A percentile compares a stretch with the other conserved stretches of the same genome.
These are phyloP conservation scores for Zele albiditarsus DNA, from an alignment of 2,888 invertebrate genomes.

Conservation along the genomic window DNA sequence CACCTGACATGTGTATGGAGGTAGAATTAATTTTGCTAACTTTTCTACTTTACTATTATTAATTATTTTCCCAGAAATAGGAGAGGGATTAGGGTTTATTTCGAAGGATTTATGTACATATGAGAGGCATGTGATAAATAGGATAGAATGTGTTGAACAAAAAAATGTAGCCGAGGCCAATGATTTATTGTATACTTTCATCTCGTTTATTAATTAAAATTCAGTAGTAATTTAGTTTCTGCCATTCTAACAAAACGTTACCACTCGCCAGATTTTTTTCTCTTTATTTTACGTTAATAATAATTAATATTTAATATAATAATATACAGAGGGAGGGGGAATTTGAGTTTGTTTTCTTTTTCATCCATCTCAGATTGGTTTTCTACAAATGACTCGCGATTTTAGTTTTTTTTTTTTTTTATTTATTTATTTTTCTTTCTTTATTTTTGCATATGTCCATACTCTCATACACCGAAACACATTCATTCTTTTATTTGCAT, in stretches of 20 bases:
- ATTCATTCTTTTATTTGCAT: constrained; percentile 29
- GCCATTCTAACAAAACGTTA: constrained; percentile 72
- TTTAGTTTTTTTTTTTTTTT: constrained; percentile 33
- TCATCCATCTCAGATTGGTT: constrained; percentile 14
- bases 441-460: constrained; percentile 42
- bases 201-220: constrained; percentile 73
- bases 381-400: constrained; percentile 35
- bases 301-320: constrained; percentile 71
- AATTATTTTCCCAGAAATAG: no score
- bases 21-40: no score
- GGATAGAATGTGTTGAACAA: constrained; percentile 37
- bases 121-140: background rate
- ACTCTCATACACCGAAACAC: constrained; percentile 16
- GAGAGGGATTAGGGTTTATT: background rate
- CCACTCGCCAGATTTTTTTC: constrained; percentile 62
- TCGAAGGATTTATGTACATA: background rate
- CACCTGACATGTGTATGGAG: no score
- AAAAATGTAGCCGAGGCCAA: constrained; percentile 53
- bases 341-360: constrained; percentile 50
- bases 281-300: constrained; percentile 67
- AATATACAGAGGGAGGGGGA: constrained; percentile 66
- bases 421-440: constrained; percentile 45
- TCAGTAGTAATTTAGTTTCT: constrained; percentile 72
- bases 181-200: constrained; percentile 71
- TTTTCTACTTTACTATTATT: no score